A percentile compares a stretch with the other conserved stretches of the same genome.
Conservation (phyloP, 2,888 invertebrate species). For the Lucinisca nassula region DNA sequence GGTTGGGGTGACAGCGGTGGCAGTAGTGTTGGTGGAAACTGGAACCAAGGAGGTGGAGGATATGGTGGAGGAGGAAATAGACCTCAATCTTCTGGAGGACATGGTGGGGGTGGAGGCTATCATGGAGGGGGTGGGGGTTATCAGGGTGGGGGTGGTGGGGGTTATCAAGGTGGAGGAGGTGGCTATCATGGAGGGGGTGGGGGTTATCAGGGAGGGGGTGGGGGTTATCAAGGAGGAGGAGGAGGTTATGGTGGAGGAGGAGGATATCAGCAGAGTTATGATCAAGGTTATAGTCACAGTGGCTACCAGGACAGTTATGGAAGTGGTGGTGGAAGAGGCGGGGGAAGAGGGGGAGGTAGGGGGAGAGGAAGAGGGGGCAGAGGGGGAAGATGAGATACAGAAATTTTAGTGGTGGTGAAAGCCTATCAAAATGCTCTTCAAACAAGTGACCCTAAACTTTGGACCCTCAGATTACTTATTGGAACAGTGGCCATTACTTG, state of each 20-base stretch:
- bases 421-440: no score
- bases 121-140: conserved; percentile 61
- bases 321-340: conserved; percentile 50
- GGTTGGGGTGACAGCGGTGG: conserved; percentile 80
- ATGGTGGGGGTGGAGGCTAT: conserved; percentile 75
- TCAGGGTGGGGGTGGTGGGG: conserved; percentile 87
- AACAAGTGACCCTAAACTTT: no score
- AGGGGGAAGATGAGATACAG: conserved; percentile 38
- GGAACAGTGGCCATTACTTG: no score
- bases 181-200: conserved; percentile 70
- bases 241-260: conserved; percentile 70
- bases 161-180: conserved; percentile 87
- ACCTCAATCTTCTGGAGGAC: conserved; percentile 73
- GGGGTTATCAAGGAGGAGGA: conserved; percentile 57
- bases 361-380: conserved; percentile 47
- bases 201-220: conserved; percentile 50
- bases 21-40: conserved; percentile 79
- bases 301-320: conserved; percentile 66
- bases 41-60: conserved; percentile 83
- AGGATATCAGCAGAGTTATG: conserved; percentile 27
- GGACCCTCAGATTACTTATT: no score
- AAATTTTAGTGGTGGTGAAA: no score
- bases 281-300: conserved; percentile 55
- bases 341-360: conserved; percentile 54
- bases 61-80: conserved; percentile 71